Evolutionary conservation across 2,113 vertebrate species (phyloP), one percentile per base, ranked within the genome.

Genomic region (Caretta caretta): DNA sequence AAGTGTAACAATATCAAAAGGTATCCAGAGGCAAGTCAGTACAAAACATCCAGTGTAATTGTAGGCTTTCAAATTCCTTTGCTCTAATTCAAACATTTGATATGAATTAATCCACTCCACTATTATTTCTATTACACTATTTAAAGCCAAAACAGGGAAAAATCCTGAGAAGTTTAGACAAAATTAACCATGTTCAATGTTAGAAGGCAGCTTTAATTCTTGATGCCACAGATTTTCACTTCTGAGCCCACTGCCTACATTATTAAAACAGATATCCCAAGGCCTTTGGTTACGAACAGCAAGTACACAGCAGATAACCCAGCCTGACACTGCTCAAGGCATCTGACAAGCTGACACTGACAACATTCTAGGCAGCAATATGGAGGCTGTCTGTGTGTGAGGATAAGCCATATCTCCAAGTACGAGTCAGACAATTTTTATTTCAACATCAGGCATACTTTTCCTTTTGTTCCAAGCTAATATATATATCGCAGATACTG

Each of bases 341-440:
- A 53, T 90, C 57, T 94, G 86, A 83, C 79, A 91, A 90, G 48
- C 48, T 89, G 84, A 89, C 22, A 65, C 8, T 87, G 84, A 65
- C 89, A 89, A 8, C 83, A 81, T 42, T 82, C n/a, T 53, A 82
- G 87, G 31, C 25, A 95, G 78, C 94, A 95, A 90, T 94, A 89
- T 80, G 92, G 69, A 72, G 90, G 54, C 25, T 88, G 35, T 91
- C 91, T 93, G 50, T 19, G 87, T 11, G 38, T 46, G 93, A 93
- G 19, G 22, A 69, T 93, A 54, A 10, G 1, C 48, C 65, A 5
- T 65, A 92, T n/a, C 92, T 91, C 49, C 10, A 75, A 93, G 25
- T 76, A 76, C 5, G 75, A 76, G 42, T 76, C 42, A 27, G 75
- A n/a, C 3, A 1, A 0, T 89, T 46, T 92, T 72, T 22, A 69